Percentiles rank a stretch among this genome's conserved stretches.
Conservation (phyloP, 2,797 vertebrate species). For the Synanceia verrucosa region DNA sequence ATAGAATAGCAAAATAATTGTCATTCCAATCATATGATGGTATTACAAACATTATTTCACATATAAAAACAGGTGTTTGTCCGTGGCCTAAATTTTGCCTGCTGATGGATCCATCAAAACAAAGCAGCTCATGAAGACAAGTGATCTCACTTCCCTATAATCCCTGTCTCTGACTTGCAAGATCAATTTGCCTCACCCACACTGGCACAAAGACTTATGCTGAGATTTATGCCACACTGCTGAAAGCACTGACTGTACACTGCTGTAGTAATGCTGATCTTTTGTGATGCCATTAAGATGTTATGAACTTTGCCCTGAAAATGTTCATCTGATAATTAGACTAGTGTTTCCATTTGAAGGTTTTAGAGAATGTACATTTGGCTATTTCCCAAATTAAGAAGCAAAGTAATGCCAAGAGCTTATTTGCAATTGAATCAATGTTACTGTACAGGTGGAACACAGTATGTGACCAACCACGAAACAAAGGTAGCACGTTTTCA, state of each 20-base stretch:
- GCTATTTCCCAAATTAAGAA: background rate
- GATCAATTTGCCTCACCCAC: conserved; percentile 8
- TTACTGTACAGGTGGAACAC: background rate
- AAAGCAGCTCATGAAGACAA: background rate
- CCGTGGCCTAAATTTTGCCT: background rate
- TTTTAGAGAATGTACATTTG: background rate
- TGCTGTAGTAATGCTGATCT: background rate
- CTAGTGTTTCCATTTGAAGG: background rate
- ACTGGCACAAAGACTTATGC: background rate
- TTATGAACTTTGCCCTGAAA: background rate
- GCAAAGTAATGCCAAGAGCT: background rate
- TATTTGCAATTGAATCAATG: background rate
- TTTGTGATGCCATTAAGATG: conserved; percentile 22
- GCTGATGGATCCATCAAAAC: background rate
- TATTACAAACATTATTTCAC: background rate
- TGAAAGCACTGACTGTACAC: background rate
- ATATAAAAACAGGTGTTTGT: background rate
- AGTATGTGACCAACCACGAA: conserved; percentile 13
- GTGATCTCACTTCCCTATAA: conserved; percentile 3
- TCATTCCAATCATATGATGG: background rate
- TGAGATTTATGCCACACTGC: conserved; percentile 10
- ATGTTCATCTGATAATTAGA: background rate
- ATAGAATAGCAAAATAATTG: background rate
- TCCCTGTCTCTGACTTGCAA: conserved; percentile 7
- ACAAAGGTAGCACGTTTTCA: conserved; percentile 4